Evolutionary conservation across 1,140 invertebrate genomes (phyloP), one percentile per base, ranked within the genome.

Genomic region (Drosophila ohnishii): DNA sequence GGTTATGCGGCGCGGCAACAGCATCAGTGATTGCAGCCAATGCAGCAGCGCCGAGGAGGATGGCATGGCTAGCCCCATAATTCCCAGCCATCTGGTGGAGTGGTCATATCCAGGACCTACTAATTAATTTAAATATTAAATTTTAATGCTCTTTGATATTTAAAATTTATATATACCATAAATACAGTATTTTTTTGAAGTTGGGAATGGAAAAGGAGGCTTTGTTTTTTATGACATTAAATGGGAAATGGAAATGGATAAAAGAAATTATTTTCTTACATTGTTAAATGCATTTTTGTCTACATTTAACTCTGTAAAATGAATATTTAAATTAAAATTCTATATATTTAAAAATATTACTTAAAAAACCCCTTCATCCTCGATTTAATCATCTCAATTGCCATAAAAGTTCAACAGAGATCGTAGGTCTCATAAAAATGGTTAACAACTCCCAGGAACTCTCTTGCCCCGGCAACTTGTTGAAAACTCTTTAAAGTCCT

Each of bases 1-100:
- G 50, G 58, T 78, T 2, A 48, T 48, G 5, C 65, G 70, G 0
- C 82, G 78, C 1, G 82, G 82, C 10, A 86, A 86, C 19, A 86
- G 82, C 11, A 22, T 75, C 56, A 86, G 82, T 37, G 82, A 86
- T 62, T 69, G 75, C 19, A 86, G 82, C 10, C 70, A 86, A 51
- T 86, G 78, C 44, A 86, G 82, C 66, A 72, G 65, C 35, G 59
- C 69, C 3, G 66, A 61, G 14, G 42, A 58, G n/a, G 25, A 55
- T 3, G 6, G 16, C 19, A 8, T 16, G 0, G 5, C 9, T 2
- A 19, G n/a, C 25, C n/a, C 25, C 3, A 9, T 19, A 10, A 19
- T 28, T 19, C 22, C 30, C 28, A 57, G 14, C 42, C 55, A 50
- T 9, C 47, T 72, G 44, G 25, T 14, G 4, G 47, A 48, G 30